Base-by-base conservation (phyloP, 2,797 vertebrate species). In the Poecilia gillii region DNA sequence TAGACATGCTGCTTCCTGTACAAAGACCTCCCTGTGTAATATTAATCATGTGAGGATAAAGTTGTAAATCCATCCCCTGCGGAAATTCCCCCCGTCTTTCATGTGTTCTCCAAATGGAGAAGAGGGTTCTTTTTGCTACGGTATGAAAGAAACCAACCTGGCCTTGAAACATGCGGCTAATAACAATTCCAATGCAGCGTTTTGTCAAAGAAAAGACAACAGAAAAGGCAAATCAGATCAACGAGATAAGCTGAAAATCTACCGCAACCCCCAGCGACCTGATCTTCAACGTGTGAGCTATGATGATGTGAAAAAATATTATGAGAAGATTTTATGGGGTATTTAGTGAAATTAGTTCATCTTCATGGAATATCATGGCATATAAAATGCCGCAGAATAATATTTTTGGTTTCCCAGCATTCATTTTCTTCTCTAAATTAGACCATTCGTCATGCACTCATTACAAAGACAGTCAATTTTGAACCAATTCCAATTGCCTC, bases 41-140 rank as follows among this genome's bases (percentile, higher is more conserved):
- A 95, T 96, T 93, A 95, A 96, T 95, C 95, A 96, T 92, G 94
- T 93, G 93, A 92, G 92, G 93, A 94, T 93, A 89, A 93, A 94
- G 91, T 92, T 91, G 92, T 94, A 95, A 95, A 96, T 94, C 94
- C 93, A 90, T 93, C 92, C 93, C 91, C 89, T 90, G 83, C 36
- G 93, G 94, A 95, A 95, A 95, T 90, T 75, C 93, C 95, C 88
- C 89, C 84, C 88, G 81, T 84, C 91, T 94, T 94, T 90, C 81
- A 87, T 88, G 84, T 91, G 41, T 73, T 91, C 93, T 92, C 84
- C 88, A 90, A 87, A 84, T 43, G 72, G 72, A 82, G 83, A 78
- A 49, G 81, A 55, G 73, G 80, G 39, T 76, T 59, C 72, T 82
- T 73, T 88, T 49, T 76, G 78, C 79, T 77, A 51, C 11, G 1